Base-by-base conservation (phyloP, 2,113 vertebrate genomes). In the Sciurus niger region DNA sequence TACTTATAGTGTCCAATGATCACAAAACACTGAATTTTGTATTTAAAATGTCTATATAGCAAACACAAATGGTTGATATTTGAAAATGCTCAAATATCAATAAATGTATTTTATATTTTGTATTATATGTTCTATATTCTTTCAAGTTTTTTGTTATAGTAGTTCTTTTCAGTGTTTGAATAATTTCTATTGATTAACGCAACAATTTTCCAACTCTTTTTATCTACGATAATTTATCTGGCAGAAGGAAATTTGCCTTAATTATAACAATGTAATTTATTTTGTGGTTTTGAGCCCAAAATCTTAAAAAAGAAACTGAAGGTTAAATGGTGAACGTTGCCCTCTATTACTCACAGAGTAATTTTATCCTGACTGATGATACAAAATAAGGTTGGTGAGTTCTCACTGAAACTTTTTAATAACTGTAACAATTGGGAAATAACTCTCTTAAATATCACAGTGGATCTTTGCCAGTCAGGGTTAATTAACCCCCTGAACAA, bases 41-140 rank as follows among this genome's bases (percentile, higher is more conserved):
- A 72, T 95, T 96, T 91, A 70, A 74, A 93, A 37, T 80, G 34
- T 65, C 43, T 94, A 60, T 89, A 17, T 89, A 67, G 95, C 84
- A 74, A 63, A 95, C 92, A 53, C 6, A 86, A 89, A 53, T 96
- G 63, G 24, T 82, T 96, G 90, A 60, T 95, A 95, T 97, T 95
- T 98, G 46, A 96, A 98, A 96, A 92, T 93, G 7, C 78, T 97
- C 32, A 68, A 94, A 68, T 96, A 96, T 95, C 84, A 93, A 89
- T 87, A 98, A 28, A 32, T 74, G 37, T 30, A 70, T 93, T 96
- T 98, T 95, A 30, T 89, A 0, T 2, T 95, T 90, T 73, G 51
- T 89, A 67, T 90, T 86, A 67, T 34, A 63, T 72, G n/a, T 53
- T 95, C 32, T 96, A 48, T 97, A 95, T 89, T 94, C 25, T 65